Base-by-base conservation (phyloP, 64 coral and sea anemone genomes). In the Dendrophyllia cribrosa region DNA sequence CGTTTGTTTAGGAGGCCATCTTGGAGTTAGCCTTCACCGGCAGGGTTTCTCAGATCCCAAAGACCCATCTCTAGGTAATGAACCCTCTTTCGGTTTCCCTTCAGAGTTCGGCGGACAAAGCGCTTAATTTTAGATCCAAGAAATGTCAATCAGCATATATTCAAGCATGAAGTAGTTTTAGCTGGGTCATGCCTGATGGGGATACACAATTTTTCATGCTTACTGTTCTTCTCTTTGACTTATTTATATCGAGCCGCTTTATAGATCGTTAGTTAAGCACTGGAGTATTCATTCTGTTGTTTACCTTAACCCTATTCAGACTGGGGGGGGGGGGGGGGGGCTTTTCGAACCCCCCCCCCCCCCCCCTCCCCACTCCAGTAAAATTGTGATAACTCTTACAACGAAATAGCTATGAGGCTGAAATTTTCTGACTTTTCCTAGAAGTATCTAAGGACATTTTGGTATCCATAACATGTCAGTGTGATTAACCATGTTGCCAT, bases 211-310 rank as follows among this genome's bases (percentile, higher is more conserved):
- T 47, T 61, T 89, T 89, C 47, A 77, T 51, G 77, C 83, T 88
- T n/a, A 94, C 76, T 13, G 86, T 89, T 51, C 78, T 94, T 23
- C 87, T 66, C 20, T 94, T 89, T 87, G 92, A 83, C 0, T 49
- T 93, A 26, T 78, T 58, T 43, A 58, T 90, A 12, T 95, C 91
- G 43, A 95, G 72, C 47, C 87, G 77, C 70, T 95, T 12, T 14
- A 88, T 25, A 83, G 93, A 43, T 88, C 88, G 34, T 82, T 91
- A 66, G 79, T 91, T 65, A 79, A 92, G 65, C 70, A 70, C 48
- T 95, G 93, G 89, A 79, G 89, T 6, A 87, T 88, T 20, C 85
- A 81, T 62, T 80, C 75, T 63, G 43, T 96, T 26, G 83, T 92
- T 77, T 95, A 34, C 34, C 34, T 34, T 34, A n/a, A n/a, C n/a